Conservation (phyloP, 2,888 invertebrate species). For the Noctua comes region DNA sequence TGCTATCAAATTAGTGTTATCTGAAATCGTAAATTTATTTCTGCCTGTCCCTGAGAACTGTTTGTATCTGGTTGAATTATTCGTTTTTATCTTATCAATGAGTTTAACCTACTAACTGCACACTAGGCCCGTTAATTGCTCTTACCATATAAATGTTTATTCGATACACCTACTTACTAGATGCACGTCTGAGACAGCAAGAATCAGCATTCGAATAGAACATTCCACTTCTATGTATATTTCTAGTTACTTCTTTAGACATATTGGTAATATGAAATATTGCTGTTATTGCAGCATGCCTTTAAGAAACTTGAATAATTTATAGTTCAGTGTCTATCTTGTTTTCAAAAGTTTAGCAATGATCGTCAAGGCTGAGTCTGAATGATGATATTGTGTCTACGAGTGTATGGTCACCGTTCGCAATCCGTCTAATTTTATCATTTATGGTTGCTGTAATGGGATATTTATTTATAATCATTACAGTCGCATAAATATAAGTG, state of each 20-base stretch:
- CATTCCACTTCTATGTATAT: neutral
- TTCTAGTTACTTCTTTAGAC: constrained; percentile 31
- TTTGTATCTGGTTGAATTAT: constrained; percentile 9
- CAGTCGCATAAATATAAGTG: constrained; percentile 40
- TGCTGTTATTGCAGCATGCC: constrained; percentile 35
- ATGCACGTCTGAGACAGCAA: neutral
- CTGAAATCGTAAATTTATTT: constrained; percentile 35
- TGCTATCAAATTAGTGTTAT: constrained; percentile 48
- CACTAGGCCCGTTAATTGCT: constrained; percentile 15
- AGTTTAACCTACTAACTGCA: constrained; percentile 24
- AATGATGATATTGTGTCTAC: constrained; percentile 31
- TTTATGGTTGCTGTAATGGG: constrained; percentile 38
- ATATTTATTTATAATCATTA: constrained; percentile 53
- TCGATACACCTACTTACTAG: constrained; percentile 3
- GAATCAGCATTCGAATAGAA: constrained; percentile 10
- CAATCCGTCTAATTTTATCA: constrained; percentile 36
- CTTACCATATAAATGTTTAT: constrained; percentile 14
- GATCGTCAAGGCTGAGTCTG: constrained; percentile 32
- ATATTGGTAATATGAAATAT: constrained; percentile 32
- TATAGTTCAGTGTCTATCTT: constrained; percentile 26
- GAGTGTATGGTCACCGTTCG: constrained; percentile 19
- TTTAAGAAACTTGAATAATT: constrained; percentile 51
- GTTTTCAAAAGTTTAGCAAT: constrained; percentile 44
- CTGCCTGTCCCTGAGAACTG: constrained; percentile 16
- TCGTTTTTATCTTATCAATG: constrained; percentile 43